Evolutionary conservation across 2,888 invertebrate species (phyloP), one percentile per base, ranked within the genome.

Genomic region (Meandrusa payeni): DNA sequence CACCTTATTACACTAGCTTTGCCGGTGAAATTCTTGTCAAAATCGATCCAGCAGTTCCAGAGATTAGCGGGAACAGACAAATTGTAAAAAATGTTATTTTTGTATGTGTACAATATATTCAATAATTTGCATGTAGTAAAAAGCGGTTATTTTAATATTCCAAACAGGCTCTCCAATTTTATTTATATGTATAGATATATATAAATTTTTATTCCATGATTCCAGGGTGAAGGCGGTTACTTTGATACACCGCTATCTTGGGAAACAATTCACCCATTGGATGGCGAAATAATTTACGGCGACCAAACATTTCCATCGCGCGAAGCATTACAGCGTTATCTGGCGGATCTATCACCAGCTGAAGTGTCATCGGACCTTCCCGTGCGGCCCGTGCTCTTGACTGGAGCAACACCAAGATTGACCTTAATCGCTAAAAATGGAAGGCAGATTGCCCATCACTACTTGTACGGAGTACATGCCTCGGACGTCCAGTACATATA

Each of bases 141-240:
- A n/a, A n/a, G n/a, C n/a, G n/a, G n/a, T n/a, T n/a, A n/a, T n/a
- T n/a, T n/a, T n/a, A n/a, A n/a, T n/a, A n/a, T n/a, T n/a, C n/a
- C n/a, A n/a, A n/a, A n/a, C n/a, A n/a, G n/a, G n/a, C n/a, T n/a
- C n/a, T n/a, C n/a, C n/a, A n/a, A n/a, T n/a, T 11, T 31, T 9
- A 9, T 4, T 6, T 17, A 11, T 1, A 22, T 10, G n/a, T n/a
- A n/a, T n/a, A n/a, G n/a, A n/a, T n/a, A n/a, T n/a, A n/a, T n/a
- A n/a, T n/a, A n/a, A n/a, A 11, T 11, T 31, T 17, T 17, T 17
- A 17, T 17, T 17, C 5, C 2, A 2, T 10, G 2, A 20, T 51
- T 45, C 0, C 64, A 85, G 81, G 82, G 86, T n/a, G 74, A 74
- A 24, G 79, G 85, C 42, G 87, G 87, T 0, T 87, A 83, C 69